Conservation (phyloP, 2,888 invertebrate genomes). For the Podabrus alpinus region DNA sequence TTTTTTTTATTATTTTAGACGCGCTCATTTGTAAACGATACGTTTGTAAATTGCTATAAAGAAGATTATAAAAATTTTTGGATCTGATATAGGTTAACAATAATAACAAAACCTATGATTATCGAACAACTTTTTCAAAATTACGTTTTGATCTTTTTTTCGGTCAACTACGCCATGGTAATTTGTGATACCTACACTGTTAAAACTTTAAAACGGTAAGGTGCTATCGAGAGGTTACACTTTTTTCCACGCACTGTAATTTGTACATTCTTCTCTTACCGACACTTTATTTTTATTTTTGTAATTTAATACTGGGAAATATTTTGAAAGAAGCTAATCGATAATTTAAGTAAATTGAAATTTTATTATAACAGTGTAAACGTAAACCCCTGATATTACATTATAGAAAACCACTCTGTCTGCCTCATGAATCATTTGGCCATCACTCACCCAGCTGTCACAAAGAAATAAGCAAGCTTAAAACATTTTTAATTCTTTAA, state of each 20-base stretch:
- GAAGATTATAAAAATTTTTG: conserved; percentile 7
- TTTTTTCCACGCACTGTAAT: neutral
- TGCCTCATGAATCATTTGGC: conserved; percentile 38
- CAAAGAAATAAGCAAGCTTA: conserved; percentile 36
- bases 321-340: neutral
- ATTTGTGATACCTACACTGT: conserved; percentile 30
- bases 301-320: neutral
- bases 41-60: conserved; percentile 24
- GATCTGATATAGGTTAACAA: conserved; percentile 39
- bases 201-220: conserved; percentile 11
- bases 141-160: conserved; percentile 37
- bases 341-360: neutral
- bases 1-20: neutral
- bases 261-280: neutral
- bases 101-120: conserved; percentile 41
- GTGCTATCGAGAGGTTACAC: neutral
- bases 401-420: conserved; percentile 37
- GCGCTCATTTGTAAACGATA: conserved; percentile 9
- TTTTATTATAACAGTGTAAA: conserved; percentile 18
- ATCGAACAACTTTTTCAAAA: conserved; percentile 36
- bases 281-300: neutral
- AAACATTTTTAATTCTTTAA: conserved; percentile 35
- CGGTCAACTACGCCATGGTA: conserved; percentile 28
- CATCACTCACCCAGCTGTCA: conserved; percentile 37
- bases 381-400: conserved; percentile 30